Evolutionary conservation across 2,797 vertebrate genomes (phyloP).

Genomic region (Rhabdomys pumilio): DNA sequence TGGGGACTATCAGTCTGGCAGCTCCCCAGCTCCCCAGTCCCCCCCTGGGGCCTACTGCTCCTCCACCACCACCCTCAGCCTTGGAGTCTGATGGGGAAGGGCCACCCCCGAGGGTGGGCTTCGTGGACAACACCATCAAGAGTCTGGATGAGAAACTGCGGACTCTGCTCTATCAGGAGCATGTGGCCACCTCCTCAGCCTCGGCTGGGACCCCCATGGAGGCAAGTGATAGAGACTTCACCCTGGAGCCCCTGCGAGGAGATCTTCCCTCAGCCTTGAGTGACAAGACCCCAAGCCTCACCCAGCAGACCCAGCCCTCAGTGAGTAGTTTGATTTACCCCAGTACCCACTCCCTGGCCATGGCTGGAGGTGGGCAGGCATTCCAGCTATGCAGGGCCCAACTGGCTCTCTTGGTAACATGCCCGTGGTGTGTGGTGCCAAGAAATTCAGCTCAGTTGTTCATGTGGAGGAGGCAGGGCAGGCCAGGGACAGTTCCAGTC

Average conservation of each 20-base stretch:
- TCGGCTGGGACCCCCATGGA: constrained; percentile 87
- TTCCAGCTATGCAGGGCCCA: not conserved
- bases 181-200: constrained; percentile 88
- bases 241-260: constrained; percentile 69
- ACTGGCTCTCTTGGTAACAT: not conserved
- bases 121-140: constrained; percentile 98
- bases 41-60: constrained; percentile 55
- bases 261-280: not conserved
- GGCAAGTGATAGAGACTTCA: constrained; percentile 83
- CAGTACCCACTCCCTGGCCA: not conserved
- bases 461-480: not conserved
- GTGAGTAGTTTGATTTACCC: not conserved
- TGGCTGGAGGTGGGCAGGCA: not conserved
- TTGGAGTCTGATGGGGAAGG: constrained; percentile 95
- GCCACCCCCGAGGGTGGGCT: constrained; percentile 93
- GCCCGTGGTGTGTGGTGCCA: not conserved
- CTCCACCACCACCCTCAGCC: constrained; percentile 89
- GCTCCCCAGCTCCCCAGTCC: constrained; percentile 72
- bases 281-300: not conserved
- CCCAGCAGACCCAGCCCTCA: constrained; percentile 50
- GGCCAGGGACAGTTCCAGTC: not conserved
- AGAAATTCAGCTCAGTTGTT: not conserved
- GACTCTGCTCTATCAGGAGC: constrained; percentile 95
- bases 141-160: constrained; percentile 97
- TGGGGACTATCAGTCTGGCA: not conserved